Evolutionary conservation across 2,797 vertebrate genomes (phyloP).

Genomic region (Micromesistius poutassou): DNA sequence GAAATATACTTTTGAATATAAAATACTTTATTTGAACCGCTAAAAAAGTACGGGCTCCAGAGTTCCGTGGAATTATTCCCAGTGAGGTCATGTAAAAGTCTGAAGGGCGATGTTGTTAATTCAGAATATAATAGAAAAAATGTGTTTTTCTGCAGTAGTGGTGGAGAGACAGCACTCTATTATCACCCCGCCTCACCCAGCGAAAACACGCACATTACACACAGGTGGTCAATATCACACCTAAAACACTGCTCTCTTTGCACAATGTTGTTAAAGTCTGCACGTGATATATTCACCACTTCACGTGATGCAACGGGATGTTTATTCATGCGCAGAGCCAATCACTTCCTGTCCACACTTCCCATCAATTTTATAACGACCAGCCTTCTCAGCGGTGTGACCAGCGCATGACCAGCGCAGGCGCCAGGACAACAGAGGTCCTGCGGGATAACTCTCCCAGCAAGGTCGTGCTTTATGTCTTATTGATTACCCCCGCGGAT

Average conservation of each 20-base stretch:
- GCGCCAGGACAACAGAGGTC: not conserved
- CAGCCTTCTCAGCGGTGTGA: not conserved
- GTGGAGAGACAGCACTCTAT: not conserved
- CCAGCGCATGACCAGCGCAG: no score
- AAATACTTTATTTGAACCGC: not conserved
- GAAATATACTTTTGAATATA: not conserved
- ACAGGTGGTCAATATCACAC: not conserved
- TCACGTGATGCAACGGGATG: not conserved
- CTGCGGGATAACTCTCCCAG: not conserved
- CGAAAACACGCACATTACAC: not conserved
- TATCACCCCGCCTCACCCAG: not conserved
- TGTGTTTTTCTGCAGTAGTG: not conserved
- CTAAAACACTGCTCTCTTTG: not conserved
- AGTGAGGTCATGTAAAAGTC: not conserved
- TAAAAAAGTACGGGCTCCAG: not conserved
- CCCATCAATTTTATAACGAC: not conserved
- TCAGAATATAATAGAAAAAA: not conserved
- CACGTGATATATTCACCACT: not conserved
- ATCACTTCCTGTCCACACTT: conserved; percentile 1
- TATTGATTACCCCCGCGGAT: conserved; percentile 62
- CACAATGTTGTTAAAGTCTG: not conserved
- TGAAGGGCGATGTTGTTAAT: not conserved
- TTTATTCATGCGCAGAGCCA: conserved; percentile 36
- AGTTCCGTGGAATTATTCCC: not conserved
- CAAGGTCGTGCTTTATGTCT: conserved; percentile 33